phyloP scores from a whole-genome alignment of 2,113 vertebrate genomes.

The Arizona elegans region DNA sequence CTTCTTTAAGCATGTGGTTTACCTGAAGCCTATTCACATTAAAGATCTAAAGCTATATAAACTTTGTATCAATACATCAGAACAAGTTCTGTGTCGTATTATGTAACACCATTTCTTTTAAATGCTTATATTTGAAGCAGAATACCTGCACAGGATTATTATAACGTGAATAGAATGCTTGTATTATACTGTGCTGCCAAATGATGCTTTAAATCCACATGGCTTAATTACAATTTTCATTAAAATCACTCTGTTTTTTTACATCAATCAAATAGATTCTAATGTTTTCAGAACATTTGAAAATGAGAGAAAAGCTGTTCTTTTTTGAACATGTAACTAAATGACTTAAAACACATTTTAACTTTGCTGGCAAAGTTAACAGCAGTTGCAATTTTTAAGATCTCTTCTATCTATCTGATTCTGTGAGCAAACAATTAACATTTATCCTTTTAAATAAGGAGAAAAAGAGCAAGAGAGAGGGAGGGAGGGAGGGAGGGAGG shows the following conservation, averaged over 20 bases:
- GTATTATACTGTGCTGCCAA: conserved; percentile 1
- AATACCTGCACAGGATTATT: neutral
- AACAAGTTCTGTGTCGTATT: neutral
- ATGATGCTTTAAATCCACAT: conserved; percentile 6
- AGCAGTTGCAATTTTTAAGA: conserved; percentile 1
- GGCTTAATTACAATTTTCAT: conserved; percentile 10
- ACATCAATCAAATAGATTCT: neutral
- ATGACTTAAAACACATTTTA: neutral
- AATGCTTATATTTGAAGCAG: neutral
- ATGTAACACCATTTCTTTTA: neutral
- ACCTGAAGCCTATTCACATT: neutral
- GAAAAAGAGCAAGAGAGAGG: neutral
- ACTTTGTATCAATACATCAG: neutral
- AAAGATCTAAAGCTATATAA: conserved; percentile 21
- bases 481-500: neutral
- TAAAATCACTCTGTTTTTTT: neutral
- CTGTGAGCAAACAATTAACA: conserved; percentile 13
- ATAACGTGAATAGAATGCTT: neutral
- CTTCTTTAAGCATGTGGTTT: neutral
- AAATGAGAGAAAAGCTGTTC: neutral
- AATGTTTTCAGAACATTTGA: neutral
- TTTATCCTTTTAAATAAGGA: neutral
- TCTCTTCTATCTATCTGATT: neutral
- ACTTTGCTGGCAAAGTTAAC: neutral
- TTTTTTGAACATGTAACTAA: conserved; percentile 19